A percentile compares a stretch with the other conserved stretches of the same genome.
Evolutionary conservation across 2,888 invertebrate genomes (phyloP).

Genomic region (Mantis religiosa): DNA sequence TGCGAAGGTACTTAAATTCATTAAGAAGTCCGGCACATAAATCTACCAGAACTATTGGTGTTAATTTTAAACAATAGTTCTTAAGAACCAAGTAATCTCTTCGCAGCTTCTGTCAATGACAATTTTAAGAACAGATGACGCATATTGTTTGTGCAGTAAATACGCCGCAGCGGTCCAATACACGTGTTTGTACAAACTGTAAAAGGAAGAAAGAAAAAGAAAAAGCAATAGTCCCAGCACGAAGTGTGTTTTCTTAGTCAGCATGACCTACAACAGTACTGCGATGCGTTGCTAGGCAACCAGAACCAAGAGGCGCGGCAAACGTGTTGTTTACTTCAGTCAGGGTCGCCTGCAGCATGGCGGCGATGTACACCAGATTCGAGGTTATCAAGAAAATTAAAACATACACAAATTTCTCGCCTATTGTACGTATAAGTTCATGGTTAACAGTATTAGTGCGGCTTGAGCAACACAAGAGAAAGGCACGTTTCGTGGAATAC

Average conservation of each 20-base stretch:
- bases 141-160: too few species aligned
- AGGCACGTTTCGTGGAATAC: background rate
- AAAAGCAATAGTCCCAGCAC: too few species aligned
- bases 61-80: too few species aligned
- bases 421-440: background rate
- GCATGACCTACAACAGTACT: background rate
- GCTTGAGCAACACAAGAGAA: background rate
- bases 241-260: background rate
- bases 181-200: too few species aligned
- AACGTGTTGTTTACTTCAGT: background rate
- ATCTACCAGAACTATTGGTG: too few species aligned
- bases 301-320: background rate
- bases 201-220: too few species aligned
- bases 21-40: too few species aligned
- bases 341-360: background rate
- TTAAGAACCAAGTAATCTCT: too few species aligned
- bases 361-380: background rate
- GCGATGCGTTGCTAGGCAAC: background rate
- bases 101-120: too few species aligned
- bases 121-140: too few species aligned
- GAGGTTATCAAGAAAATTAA: background rate
- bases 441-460: background rate
- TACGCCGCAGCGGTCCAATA: too few species aligned
- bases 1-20: too few species aligned
- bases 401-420: background rate